Percentiles rank a stretch among this genome's conserved stretches.
Conservation (phyloP, 2,888 invertebrate species). For the Caenorhabditis angaria region DNA sequence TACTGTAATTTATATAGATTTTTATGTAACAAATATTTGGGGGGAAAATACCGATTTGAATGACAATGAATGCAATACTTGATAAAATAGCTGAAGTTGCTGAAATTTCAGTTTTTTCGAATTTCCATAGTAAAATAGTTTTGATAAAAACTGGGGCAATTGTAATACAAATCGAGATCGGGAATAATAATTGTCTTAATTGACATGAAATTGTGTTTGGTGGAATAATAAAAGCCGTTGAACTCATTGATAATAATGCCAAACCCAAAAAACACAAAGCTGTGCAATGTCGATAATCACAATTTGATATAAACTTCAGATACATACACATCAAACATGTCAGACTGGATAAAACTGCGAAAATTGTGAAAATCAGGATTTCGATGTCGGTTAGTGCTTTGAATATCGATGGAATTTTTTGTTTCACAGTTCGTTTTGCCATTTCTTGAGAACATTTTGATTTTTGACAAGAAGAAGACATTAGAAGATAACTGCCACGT, state of each 20-base stretch:
- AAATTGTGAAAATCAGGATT: constrained; percentile 53
- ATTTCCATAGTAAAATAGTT: constrained; percentile 32
- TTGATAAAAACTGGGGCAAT: constrained; percentile 63
- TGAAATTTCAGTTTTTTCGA: constrained; percentile 17
- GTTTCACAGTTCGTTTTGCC: constrained; percentile 37
- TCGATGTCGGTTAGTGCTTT: constrained; percentile 47
- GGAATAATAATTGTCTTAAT: constrained; percentile 52
- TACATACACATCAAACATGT: constrained; percentile 65
- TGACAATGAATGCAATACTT: constrained; percentile 29
- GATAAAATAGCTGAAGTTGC: constrained; percentile 36
- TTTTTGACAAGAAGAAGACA: constrained; percentile 42
- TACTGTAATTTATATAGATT: constrained; percentile 25
- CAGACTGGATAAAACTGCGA: constrained; percentile 51
- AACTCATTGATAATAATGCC: constrained; percentile 52
- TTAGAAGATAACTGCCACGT: constrained; percentile 31
- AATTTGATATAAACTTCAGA: constrained; percentile 54
- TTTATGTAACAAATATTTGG: not conserved
- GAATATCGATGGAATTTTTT: constrained; percentile 45
- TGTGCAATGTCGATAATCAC: constrained; percentile 59
- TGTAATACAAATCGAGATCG: constrained; percentile 54
- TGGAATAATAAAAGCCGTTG: constrained; percentile 61
- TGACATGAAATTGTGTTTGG: constrained; percentile 61
- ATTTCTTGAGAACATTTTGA: constrained; percentile 52
- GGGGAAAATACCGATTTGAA: constrained; percentile 31
- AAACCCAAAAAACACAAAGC: constrained; percentile 56